phyloP scores from a whole-genome alignment of 92 coral and sea anemone species.

The Porites cylindrica region DNA sequence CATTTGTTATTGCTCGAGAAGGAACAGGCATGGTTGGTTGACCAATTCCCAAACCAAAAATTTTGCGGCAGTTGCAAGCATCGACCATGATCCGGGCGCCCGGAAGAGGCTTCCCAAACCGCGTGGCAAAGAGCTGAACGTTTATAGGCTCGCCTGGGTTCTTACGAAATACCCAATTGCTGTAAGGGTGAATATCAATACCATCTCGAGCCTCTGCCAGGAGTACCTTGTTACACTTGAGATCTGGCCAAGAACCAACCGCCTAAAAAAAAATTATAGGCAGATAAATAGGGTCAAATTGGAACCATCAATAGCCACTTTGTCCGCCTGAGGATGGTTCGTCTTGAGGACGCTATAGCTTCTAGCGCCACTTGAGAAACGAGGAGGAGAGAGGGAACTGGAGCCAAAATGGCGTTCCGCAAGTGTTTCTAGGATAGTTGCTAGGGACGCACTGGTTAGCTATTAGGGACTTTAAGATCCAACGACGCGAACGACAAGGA shows the following conservation, averaged over 20 bases:
- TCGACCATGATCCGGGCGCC: slow-evolving; percentile 23
- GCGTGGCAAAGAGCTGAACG: slow-evolving; percentile 63
- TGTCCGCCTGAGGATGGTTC: neutral
- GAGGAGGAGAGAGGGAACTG: too few relatives aligned
- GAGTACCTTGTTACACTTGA: slow-evolving; percentile 43
- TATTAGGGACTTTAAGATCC: too few relatives aligned
- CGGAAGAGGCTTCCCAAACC: slow-evolving; percentile 67
- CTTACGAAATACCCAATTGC: slow-evolving; percentile 61
- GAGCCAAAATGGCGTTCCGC: too few relatives aligned
- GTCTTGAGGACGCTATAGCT: too few relatives aligned
- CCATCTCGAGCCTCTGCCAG: slow-evolving; percentile 76
- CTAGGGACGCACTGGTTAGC: too few relatives aligned
- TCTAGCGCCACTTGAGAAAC: too few relatives aligned
- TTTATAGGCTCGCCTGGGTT: slow-evolving; percentile 55
- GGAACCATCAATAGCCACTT: neutral
- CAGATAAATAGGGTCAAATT: neutral
- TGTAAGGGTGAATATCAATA: slow-evolving; percentile 72
- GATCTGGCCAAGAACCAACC: slow-evolving; percentile 44
- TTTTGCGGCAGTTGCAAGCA: neutral
- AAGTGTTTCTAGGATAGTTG: too few relatives aligned
- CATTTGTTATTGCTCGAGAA: slow-evolving; percentile 20
- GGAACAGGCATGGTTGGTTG: slow-evolving; percentile 34
- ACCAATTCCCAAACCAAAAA: slow-evolving; percentile 5
- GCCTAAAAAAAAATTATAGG: slow-evolving; percentile 31
- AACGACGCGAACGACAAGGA: too few relatives aligned